Evolutionary conservation across 35 echinoderm and acorn worm species (phyloP), one percentile per base, ranked within the genome.

Genomic region (Heliocidaris tuberculata): DNA sequence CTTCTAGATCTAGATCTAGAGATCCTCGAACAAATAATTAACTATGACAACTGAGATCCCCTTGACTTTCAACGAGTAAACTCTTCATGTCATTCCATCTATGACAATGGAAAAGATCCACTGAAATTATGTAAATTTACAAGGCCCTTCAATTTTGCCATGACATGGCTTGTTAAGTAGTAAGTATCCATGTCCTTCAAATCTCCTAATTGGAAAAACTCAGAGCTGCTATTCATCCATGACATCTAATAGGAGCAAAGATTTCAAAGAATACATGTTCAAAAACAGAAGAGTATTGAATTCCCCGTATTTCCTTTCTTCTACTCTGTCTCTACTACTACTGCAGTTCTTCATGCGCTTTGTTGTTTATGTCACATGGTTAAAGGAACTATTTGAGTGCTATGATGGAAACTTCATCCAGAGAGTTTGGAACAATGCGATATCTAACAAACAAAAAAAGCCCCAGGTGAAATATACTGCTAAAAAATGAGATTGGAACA

Each of bases 21-120:
- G 35, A 42, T 42, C 65, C 65, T 78, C 65, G 5, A n/a, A 27
- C 65, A 78, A 78, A 78, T 78, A 78, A 78, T 78, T 78, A 78
- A 78, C 65, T 78, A 78, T 78, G 65, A 78, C 65, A 78, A 78
- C 27, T 78, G 65, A 78, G 65, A 78, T 78, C 65, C 65, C 27
- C 65, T 78, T 78, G 65, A 78, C 65, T 78, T 78, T 78, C 65
- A 78, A 78, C 5, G 21, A 78, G 65, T 78, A 78, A 78, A 78
- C 65, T n/a, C 65, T 78, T 19, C 21, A 78, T 78, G 65, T 78
- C 65, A 78, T 78, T 78, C 27, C 65, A 78, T 78, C 65, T 78
- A 27, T 19, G 21, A 78, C 27, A 21, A 78, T 78, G 65, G 27
- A 6, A 78, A 78, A n/a, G 65, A 78, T 78, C 65, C 27, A 6